Conservation (phyloP, 1,140 invertebrate genomes). For the Theocolax elegans region DNA sequence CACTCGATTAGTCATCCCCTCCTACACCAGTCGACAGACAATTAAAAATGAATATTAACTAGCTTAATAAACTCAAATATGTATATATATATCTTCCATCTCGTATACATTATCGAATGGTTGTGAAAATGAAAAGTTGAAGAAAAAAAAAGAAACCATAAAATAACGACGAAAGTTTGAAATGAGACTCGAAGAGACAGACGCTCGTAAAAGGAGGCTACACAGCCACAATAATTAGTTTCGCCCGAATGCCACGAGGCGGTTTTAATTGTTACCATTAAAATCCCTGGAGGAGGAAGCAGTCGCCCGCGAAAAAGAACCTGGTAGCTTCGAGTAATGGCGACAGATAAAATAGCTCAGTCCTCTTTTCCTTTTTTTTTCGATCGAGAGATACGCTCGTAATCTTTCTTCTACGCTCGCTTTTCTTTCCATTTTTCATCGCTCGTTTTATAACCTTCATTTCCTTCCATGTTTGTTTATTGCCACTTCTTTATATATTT, state of each 20-base stretch:
- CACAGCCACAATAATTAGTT: conserved; percentile 58
- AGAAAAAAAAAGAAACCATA: conserved; percentile 53
- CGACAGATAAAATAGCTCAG: conserved; percentile 54
- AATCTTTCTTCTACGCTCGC: conserved; percentile 21
- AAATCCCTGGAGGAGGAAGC: conserved; percentile 38
- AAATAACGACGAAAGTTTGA: conserved; percentile 26
- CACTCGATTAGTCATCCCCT: too few species aligned
- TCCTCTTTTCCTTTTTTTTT: conserved; percentile 51
- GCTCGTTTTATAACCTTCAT: conserved; percentile 23
- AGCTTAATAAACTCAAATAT: too few species aligned
- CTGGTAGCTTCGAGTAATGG: conserved; percentile 51
- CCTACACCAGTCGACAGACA: too few species aligned
- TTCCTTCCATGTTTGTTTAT: conserved; percentile 26
- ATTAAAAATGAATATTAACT: too few species aligned
- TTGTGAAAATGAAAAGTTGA: too few species aligned
- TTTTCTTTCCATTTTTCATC: conserved; percentile 33
- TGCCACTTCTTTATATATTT: not conserved
- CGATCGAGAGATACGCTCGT: conserved; percentile 48
- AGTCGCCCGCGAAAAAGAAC: conserved; percentile 27
- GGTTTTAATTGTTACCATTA: conserved; percentile 61
- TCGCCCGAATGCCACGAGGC: conserved; percentile 42
- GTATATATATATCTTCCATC: too few species aligned
- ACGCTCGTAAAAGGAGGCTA: conserved; percentile 34
- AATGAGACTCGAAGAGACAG: conserved; percentile 5
- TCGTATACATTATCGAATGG: too few species aligned